Base-by-base conservation (phyloP, 1,140 invertebrate species). In the Zaprionus gabonicus region DNA sequence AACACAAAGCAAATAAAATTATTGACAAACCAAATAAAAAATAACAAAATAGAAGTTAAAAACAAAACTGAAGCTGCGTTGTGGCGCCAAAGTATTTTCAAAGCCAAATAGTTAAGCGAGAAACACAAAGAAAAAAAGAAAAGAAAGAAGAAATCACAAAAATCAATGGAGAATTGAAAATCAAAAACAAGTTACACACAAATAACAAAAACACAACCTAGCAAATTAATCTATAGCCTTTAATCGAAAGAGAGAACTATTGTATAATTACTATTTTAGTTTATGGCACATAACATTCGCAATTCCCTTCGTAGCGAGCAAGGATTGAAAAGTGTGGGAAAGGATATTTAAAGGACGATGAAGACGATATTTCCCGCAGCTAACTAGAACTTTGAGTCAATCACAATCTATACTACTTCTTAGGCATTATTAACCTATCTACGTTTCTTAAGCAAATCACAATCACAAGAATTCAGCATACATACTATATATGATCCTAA, bases 51-150 rank as follows among this genome's bases (percentile, higher is more conserved):
- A 41, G 6, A 41, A 41, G 3, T 3, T 34, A 34, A 34, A 67
- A 72, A 41, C 51, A 57, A 46, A 82, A 78, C 64, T 79, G 53
- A 69, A 87, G 80, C 82, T 85, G 71, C 82, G 49, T 65, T 82
- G 82, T 70, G 76, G 83, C 83, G 83, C 83, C 73, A 87, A 87
- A 91, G 85, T 83, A 87, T 91, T 91, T 81, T 91, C 77, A 87
- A 91, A 91, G 87, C 87, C 87, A 91, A 91, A 91, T 91, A 91
- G 87, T 91, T 91, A 91, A 91, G 87, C 82, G 78, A 88, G 72
- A 65, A 9, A 17, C 60, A 68, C 74, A 36, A 46, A n/a, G 46
- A 58, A 49, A 55, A 69, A 34, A 28, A 55, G 12, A 23, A 23
- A 23, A 9, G 2, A 34, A 41, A 9, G 38, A 41, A 41, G 1